These are phyloP conservation scores for Acrobasis suavella DNA, from an alignment of 2,888 invertebrate species.

Conservation along the genomic window DNA sequence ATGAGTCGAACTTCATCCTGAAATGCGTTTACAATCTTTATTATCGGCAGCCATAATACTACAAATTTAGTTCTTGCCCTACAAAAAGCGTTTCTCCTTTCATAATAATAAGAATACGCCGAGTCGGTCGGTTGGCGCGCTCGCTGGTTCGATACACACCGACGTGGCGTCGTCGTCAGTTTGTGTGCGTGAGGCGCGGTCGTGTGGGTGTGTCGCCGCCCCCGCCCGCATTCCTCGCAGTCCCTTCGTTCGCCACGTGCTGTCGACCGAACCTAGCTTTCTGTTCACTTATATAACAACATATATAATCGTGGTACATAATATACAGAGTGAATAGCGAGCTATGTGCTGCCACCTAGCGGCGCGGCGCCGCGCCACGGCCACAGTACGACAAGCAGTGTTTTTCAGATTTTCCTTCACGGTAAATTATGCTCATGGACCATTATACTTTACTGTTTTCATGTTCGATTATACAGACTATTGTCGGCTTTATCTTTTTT, in stretches of 20 bases:
- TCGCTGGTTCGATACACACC: slow-evolving; percentile 75
- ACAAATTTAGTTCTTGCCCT: slow-evolving; percentile 83
- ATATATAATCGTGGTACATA: slow-evolving; percentile 75
- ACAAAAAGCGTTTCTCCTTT: slow-evolving; percentile 83
- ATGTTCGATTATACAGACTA: slow-evolving; percentile 33
- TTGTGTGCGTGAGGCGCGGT: slow-evolving; percentile 40
- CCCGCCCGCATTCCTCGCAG: slow-evolving; percentile 35
- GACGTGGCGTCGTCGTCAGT: slow-evolving; percentile 48
- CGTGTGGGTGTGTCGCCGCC: slow-evolving; percentile 44
- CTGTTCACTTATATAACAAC: slow-evolving; percentile 81
- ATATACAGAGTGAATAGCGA: slow-evolving; percentile 77
- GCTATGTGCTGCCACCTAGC: slow-evolving; percentile 81
- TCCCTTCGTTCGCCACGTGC: slow-evolving; percentile 40
- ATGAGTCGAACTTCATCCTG: slow-evolving; percentile 74
- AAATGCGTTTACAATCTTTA: slow-evolving; percentile 80
- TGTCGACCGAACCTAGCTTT: slow-evolving; percentile 70
- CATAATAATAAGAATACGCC: slow-evolving; percentile 85
- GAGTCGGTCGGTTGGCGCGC: slow-evolving; percentile 78
- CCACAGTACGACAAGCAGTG: slow-evolving; percentile 55
- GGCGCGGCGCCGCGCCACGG: slow-evolving; percentile 56
- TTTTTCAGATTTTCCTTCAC: slow-evolving; percentile 65
- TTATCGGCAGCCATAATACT: slow-evolving; percentile 77
- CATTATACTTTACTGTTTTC: slow-evolving; percentile 43
- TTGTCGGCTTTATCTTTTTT: slow-evolving; percentile 4
- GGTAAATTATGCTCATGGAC: slow-evolving; percentile 52